phyloP scores from a whole-genome alignment of 2,113 vertebrate genomes.

The Centrocercus urophasianus region DNA sequence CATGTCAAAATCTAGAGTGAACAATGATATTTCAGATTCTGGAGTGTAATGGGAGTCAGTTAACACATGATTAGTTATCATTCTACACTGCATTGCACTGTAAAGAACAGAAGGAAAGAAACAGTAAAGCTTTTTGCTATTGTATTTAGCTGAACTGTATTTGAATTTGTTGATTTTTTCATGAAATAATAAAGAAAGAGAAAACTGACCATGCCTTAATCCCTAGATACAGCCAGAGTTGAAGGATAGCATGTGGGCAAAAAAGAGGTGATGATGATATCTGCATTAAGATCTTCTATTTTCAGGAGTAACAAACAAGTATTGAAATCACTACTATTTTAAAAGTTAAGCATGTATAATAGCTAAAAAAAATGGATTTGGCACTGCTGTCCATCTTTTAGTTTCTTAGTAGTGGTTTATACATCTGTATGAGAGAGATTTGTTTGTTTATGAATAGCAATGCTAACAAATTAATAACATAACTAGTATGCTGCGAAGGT shows the following conservation, averaged over 20 bases:
- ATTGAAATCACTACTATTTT: background rate
- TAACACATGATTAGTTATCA: background rate
- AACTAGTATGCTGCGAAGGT: background rate
- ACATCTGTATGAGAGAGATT: background rate
- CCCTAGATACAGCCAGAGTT: background rate
- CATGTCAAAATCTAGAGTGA: background rate
- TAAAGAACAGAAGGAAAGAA: background rate
- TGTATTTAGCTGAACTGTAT: background rate
- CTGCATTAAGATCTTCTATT: background rate
- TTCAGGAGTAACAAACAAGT: background rate
- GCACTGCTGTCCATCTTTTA: background rate
- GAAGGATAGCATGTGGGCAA: background rate
- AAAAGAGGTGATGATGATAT: background rate
- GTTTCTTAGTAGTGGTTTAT: background rate
- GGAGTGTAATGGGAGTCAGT: background rate
- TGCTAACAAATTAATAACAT: constrained; percentile 34
- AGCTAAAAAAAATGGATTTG: background rate
- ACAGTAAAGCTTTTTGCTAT: background rate
- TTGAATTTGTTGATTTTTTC: background rate
- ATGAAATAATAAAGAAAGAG: background rate
- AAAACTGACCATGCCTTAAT: background rate
- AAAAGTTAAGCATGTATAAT: background rate
- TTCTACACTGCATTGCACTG: background rate
- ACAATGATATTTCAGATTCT: background rate
- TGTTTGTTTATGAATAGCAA: background rate